Evolutionary conservation across 2,888 invertebrate genomes (phyloP).

Genomic region (Erebia ligea): DNA sequence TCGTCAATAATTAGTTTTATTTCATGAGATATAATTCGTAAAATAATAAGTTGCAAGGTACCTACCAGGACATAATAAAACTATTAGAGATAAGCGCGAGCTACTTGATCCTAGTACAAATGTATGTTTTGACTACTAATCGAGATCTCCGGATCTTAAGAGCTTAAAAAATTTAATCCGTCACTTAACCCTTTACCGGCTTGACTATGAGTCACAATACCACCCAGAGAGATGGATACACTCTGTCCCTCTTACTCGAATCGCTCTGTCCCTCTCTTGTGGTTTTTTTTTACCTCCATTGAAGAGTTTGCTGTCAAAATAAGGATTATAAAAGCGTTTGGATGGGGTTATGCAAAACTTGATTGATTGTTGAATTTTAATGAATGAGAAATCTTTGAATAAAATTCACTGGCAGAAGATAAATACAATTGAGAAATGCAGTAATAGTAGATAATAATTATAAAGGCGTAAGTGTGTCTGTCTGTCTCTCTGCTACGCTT

Average conservation of each 20-base stretch:
- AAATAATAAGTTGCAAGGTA: too few species aligned
- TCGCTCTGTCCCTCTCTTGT: constrained; percentile 52
- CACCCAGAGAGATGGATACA: constrained; percentile 65
- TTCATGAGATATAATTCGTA: too few species aligned
- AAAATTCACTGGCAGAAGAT: too few species aligned
- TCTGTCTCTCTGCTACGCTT: too few species aligned
- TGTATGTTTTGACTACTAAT: constrained; percentile 38
- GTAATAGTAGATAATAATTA: too few species aligned
- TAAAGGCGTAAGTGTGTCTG: too few species aligned
- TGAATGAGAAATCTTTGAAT: neutral
- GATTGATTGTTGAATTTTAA: constrained; percentile 7
- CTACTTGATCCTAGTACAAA: constrained; percentile 22
- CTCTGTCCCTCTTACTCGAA: constrained; percentile 52
- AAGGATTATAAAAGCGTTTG: constrained; percentile 80
- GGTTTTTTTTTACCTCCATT: constrained; percentile 70
- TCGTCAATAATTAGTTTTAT: too few species aligned
- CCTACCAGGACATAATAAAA: constrained; percentile 1
- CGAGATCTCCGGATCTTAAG: constrained; percentile 35
- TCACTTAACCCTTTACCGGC: constrained; percentile 56
- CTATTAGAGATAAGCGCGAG: neutral
- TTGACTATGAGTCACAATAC: constrained; percentile 66
- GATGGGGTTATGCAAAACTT: constrained; percentile 60
- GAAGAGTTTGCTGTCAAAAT: constrained; percentile 82
- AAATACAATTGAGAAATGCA: too few species aligned
- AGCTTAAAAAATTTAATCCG: constrained; percentile 56